Conservation (phyloP, 1,140 invertebrate species). For the Leptoteleia sp. region DNA sequence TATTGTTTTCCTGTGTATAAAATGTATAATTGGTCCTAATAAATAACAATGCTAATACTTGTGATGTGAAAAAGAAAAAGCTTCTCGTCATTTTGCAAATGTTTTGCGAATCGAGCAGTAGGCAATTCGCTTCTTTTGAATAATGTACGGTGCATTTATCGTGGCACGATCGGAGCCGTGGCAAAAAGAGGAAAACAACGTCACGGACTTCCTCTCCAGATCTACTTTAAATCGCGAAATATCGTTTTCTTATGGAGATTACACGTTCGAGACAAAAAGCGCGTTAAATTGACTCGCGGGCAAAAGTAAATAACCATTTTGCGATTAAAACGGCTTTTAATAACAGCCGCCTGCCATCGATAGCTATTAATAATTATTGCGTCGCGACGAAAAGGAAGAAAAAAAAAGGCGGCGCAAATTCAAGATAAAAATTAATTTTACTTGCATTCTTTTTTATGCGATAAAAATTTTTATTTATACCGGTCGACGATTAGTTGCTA, state of each 20-base stretch:
- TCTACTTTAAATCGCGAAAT: constrained; percentile 30
- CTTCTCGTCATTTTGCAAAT: neutral
- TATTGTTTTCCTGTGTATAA: too few species aligned
- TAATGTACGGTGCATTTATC: constrained; percentile 23
- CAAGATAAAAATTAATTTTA: too few species aligned
- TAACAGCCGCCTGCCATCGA: constrained; percentile 1
- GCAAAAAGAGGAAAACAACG: constrained; percentile 37
- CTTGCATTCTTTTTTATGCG: too few species aligned
- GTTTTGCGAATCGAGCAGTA: constrained; percentile 5
- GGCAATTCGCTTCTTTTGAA: constrained; percentile 33
- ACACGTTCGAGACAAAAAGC: constrained; percentile 2
- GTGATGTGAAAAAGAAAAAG: neutral
- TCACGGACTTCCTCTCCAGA: constrained; percentile 28
- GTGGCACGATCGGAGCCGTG: constrained; percentile 7
- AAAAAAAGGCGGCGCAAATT: too few species aligned
- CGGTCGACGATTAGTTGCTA: too few species aligned
- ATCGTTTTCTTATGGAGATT: constrained; percentile 33
- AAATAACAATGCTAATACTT: too few species aligned
- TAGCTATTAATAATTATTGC: constrained; percentile 17
- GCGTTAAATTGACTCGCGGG: constrained; percentile 6
- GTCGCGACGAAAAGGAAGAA: too few species aligned
- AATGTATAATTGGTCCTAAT: too few species aligned
- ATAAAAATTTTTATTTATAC: too few species aligned
- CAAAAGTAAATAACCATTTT: constrained; percentile 29
- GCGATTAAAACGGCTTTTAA: constrained; percentile 26